These are phyloP conservation scores for Cyrtorhinus lividipennis DNA, from an alignment of 1,140 invertebrate genomes.

Conservation along the genomic window DNA sequence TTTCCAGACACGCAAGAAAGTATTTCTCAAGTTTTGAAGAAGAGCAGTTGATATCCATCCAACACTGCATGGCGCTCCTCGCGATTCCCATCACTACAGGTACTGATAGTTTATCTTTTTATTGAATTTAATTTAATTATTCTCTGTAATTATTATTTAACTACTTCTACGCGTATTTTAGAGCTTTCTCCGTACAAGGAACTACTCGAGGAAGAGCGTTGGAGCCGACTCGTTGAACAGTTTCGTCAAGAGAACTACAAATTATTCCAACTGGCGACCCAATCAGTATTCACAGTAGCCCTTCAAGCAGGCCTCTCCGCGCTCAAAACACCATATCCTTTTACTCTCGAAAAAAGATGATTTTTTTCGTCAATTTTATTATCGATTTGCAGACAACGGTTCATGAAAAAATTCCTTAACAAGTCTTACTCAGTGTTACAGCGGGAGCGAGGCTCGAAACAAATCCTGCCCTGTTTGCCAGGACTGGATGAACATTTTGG, in stretches of 20 bases:
- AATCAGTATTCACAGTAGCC: constrained; percentile 82
- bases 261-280: constrained; percentile 78
- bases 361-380: neutral
- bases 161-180: constrained; percentile 21
- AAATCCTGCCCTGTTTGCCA: constrained; percentile 88
- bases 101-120: too few relatives aligned
- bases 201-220: constrained; percentile 49
- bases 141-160: constrained; percentile 1
- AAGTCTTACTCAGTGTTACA: constrained; percentile 49
- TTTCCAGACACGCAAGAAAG: constrained; percentile 71
- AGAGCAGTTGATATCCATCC: constrained; percentile 72
- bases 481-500: constrained; percentile 72
- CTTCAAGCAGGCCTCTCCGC: constrained; percentile 86
- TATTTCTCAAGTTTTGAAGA: constrained; percentile 77
- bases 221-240: constrained; percentile 73
- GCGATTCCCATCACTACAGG: constrained; percentile 74
- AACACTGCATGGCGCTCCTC: constrained; percentile 87
- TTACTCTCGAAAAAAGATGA: constrained; percentile 25
- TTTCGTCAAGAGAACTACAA: constrained; percentile 89
- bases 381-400: constrained; percentile 2
- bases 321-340: constrained; percentile 75
- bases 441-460: constrained; percentile 47
- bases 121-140: too few relatives aligned
- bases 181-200: constrained; percentile 49
- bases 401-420: too few relatives aligned